Base-by-base conservation (phyloP, 2,888 invertebrate species). In the Neocrepidodera transversa region DNA sequence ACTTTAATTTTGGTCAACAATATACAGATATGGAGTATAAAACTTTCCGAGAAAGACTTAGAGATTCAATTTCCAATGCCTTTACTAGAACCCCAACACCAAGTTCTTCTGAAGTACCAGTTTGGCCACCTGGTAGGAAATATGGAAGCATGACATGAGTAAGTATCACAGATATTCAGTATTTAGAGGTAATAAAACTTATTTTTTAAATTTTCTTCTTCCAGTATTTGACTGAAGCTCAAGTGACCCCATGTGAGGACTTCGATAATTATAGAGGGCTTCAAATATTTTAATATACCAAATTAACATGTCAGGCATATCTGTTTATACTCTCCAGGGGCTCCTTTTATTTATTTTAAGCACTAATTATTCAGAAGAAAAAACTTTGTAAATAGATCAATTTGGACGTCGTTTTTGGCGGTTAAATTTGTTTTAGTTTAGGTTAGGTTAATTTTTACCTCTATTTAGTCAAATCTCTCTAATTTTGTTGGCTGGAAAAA, bases 1-100 rank as follows among this genome's bases (percentile, higher is more conserved):
- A 95, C 78, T 95, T 95, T 74, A 92, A 95, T 78, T 95, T 95
- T 76, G 92, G 93, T 0, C 90, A 89, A 71, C 86, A 87, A 73
- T 87, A 86, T 67, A 86, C 88, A 11, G 91, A 93, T 67, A 84
- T 92, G 80, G 93, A 93, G 73, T 94, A 93, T 76, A 93, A 92
- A 81, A 92, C 93, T 13, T 94, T 95, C 76, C 84, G 84, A 49
- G 93, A 93, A 74, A 85, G 94, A 38, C 83, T 95, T 1, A 82
- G 88, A 32, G 93, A 93, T 67, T 91, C 93, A 38, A 85, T 94
- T 73, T 80, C 84, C 60, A 85, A 86, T 70, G 84, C 86, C 18
- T 82, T 88, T 61, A 76, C 75, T 4, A 68, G 78, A 58, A 76
- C 74, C 3, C 76, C 79, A 6, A 70, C 66, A 45, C 75, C 78